These are phyloP conservation scores for Saccostrea cuccullata DNA, from an alignment of 1,140 invertebrate species.

Conservation along the genomic window DNA sequence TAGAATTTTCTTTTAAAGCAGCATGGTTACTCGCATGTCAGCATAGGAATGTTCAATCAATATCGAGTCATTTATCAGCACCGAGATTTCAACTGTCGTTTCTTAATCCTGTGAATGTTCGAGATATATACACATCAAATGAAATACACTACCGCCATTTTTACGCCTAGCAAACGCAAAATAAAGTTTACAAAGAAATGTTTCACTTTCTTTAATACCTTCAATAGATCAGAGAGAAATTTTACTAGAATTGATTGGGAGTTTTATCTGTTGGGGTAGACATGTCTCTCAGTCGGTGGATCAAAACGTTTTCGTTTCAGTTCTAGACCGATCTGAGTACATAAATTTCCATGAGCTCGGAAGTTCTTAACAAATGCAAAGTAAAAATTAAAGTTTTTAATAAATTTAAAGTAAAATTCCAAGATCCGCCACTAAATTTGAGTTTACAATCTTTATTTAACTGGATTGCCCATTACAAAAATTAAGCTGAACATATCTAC, in stretches of 20 bases:
- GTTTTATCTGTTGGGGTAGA: neutral
- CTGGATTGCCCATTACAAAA: neutral
- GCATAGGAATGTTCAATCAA: constrained; percentile 40
- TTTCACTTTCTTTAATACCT: constrained; percentile 2
- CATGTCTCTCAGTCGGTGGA: neutral
- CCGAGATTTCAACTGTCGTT: constrained; percentile 21
- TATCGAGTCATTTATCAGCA: constrained; percentile 31
- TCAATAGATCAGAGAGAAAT: neutral
- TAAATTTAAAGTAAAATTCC: neutral
- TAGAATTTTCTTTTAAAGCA: neutral
- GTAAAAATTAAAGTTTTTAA: neutral
- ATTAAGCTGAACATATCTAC: neutral
- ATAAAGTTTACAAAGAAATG: constrained; percentile 36
- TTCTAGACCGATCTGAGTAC: neutral
- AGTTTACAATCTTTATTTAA: neutral
- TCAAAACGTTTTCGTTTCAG: neutral
- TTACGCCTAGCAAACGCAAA: neutral
- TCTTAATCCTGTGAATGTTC: constrained; percentile 41
- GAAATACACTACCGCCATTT: constrained; percentile 23
- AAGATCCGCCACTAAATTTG: constrained; percentile 21
- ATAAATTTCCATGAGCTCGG: neutral
- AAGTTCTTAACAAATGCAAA: neutral
- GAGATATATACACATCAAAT: constrained; percentile 32
- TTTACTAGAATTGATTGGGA: neutral
- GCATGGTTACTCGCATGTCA: neutral